Percentiles rank a stretch among this genome's conserved stretches.
Conservation (phyloP, 2,113 vertebrate genomes). For the Equus quagga region DNA sequence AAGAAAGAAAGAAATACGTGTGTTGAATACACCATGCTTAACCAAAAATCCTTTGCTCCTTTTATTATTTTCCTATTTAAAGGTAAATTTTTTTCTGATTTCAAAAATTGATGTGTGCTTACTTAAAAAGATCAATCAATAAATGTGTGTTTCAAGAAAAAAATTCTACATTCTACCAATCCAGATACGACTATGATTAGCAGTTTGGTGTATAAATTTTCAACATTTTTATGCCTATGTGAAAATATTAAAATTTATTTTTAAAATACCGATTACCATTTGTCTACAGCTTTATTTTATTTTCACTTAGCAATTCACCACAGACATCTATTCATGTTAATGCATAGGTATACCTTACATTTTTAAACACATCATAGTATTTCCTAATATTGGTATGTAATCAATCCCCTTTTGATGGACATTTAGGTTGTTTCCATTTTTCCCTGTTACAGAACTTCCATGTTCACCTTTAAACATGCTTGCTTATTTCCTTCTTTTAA, state of each 20-base stretch:
- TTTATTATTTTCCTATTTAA: conserved; percentile 7
- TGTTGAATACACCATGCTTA: neutral
- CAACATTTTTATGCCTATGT: neutral
- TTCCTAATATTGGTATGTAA: neutral
- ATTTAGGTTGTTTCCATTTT: conserved; percentile 16
- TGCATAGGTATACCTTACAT: neutral
- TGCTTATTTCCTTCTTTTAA: neutral
- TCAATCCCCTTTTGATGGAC: neutral
- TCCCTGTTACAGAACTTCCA: neutral
- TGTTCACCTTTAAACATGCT: neutral
- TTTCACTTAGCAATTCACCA: neutral
- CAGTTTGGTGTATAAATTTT: neutral
- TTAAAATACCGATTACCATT: neutral
- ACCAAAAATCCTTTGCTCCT: neutral
- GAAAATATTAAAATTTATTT: conserved; percentile 15
- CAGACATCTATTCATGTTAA: neutral
- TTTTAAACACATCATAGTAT: neutral
- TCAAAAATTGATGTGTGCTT: conserved; percentile 2
- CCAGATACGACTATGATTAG: neutral
- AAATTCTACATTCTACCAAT: neutral
- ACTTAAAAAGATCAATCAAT: neutral
- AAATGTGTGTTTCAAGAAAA: neutral
- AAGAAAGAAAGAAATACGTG: neutral
- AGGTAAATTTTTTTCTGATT: neutral
- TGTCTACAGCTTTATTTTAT: neutral